Evolutionary conservation across 2,888 invertebrate genomes (phyloP), one percentile per base, ranked within the genome.

Genomic region (Chelonus formosanus): DNA sequence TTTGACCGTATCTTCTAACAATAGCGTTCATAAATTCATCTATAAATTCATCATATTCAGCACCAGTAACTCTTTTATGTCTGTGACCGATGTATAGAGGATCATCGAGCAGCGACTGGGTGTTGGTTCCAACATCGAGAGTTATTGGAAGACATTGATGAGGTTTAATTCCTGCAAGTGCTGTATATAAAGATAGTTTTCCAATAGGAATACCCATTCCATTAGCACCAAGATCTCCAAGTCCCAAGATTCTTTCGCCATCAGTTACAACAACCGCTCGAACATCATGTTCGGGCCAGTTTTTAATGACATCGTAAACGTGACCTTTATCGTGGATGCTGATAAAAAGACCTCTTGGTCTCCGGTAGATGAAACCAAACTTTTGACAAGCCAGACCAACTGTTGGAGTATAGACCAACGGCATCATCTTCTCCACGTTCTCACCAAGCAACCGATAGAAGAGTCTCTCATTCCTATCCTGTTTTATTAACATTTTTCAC

Each of bases 191-290:
- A 3, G 98, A 90, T 73, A 99, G 86, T 86, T 99, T 99, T 71
- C 99, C 99, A 50, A 98, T 92, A 1, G 99, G 98, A 78, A 99
- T 99, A 56, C 98, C 99, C 97, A 99, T 99, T 7, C 99, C 99
- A 82, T 95, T 93, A 3, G 95, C 96, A 5, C 99, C 99, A 71
- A 98, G 88, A 85, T 99, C 99, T 3, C 99, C 99, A 62, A 99
- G 87, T 3, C 99, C 99, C 64, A 99, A 87, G 83, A 99, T 99
- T 63, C 99, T 89, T 85, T 99, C 98, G 10, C 99, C 99, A 83
- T 99, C 99, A 0, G 99, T 99, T 50, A 98, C 98, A 6, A 97
- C 96, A 76, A 95, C 91, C 0, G 94, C 95, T 4, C 94, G 89
- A 3, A 96, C 91, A 80, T 96, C 94, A 32, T 88, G 86, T 81